These are phyloP conservation scores for Arizona elegans DNA, from an alignment of 2,113 vertebrate genomes.

Conservation along the genomic window DNA sequence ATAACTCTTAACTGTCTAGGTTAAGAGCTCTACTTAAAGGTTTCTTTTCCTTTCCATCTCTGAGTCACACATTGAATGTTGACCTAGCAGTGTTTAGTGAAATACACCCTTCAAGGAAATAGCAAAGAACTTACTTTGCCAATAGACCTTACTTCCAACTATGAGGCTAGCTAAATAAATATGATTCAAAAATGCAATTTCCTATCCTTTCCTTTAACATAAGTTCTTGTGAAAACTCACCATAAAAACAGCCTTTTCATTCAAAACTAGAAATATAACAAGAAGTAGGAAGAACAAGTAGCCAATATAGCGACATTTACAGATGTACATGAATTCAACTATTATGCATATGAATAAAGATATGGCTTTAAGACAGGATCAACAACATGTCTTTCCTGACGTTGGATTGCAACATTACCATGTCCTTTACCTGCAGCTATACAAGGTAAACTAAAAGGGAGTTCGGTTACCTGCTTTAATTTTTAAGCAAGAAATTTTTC, in stretches of 20 bases:
- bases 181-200: not conserved
- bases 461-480: not conserved
- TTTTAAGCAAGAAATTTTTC: not conserved
- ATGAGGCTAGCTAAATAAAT: not conserved
- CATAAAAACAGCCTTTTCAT: not conserved
- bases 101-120: constrained; percentile 1
- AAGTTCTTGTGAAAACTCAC: not conserved
- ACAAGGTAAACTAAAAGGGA: not conserved
- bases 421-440: not conserved
- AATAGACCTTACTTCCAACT: not conserved
- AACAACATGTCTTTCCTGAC: not conserved
- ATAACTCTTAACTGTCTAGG: not conserved
- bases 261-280: not conserved
- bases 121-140: not conserved
- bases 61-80: not conserved
- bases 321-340: not conserved
- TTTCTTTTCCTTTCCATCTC: not conserved
- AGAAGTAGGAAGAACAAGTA: not conserved
- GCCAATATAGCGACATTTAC: not conserved
- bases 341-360: not conserved
- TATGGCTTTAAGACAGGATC: not conserved
- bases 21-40: not conserved
- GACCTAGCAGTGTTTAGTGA: not conserved
- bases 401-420: not conserved
- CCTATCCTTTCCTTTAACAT: not conserved